These are phyloP conservation scores for Mylabris sibirica DNA, from an alignment of 2,888 invertebrate species.

Conservation along the genomic window DNA sequence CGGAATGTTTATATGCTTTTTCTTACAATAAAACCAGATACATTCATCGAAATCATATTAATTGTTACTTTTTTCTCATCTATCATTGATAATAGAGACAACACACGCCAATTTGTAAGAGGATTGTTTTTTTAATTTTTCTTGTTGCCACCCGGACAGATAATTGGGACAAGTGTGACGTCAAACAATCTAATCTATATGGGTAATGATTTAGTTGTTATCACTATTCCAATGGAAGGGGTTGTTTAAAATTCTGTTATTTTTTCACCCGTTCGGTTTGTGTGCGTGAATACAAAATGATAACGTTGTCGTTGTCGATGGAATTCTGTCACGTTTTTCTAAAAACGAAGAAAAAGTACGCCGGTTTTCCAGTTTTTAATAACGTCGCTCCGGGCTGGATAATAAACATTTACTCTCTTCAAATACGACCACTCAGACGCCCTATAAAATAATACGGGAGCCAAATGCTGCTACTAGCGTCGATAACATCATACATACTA, in stretches of 20 bases:
- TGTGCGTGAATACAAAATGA: constrained; percentile 5
- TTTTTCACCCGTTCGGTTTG: background rate
- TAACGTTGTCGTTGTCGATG: constrained; percentile 34
- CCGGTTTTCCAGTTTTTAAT: constrained; percentile 55
- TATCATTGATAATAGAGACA: constrained; percentile 51
- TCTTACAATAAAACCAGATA: constrained; percentile 57
- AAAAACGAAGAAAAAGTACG: constrained; percentile 23
- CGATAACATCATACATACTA: constrained; percentile 53
- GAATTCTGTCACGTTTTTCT: constrained; percentile 55
- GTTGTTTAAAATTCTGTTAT: background rate
- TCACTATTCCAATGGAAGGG: background rate
- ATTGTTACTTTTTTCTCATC: background rate
- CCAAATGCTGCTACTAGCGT: constrained; percentile 25
- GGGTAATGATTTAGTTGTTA: background rate
- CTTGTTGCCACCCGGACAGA: background rate
- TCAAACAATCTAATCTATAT: background rate
- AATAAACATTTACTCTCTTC: constrained; percentile 57
- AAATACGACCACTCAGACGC: constrained; percentile 50
- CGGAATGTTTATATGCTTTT: constrained; percentile 60
- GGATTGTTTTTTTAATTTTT: background rate
- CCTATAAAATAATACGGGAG: constrained; percentile 54
- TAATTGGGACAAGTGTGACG: background rate
- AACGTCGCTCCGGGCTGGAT: constrained; percentile 52
- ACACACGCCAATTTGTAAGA: constrained; percentile 52
- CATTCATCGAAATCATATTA: background rate